Base-by-base conservation (phyloP, 1,140 invertebrate genomes). In the Arctopsyche grandis region DNA sequence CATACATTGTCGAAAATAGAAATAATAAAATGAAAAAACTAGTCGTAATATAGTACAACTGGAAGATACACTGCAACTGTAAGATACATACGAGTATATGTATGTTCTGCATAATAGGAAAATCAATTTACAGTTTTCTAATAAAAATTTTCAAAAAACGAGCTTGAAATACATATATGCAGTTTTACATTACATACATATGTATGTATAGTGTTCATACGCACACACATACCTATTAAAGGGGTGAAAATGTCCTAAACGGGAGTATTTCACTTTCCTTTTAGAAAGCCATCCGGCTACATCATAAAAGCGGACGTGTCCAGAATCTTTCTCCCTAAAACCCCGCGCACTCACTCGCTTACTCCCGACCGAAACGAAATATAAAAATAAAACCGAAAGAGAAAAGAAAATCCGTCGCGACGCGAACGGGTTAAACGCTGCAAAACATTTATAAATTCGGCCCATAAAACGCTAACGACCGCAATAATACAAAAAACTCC, bases 191-290 rank as follows among this genome's bases (percentile, higher is more conserved):
- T n/a, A n/a, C n/a, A n/a, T n/a, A n/a, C n/a, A n/a, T n/a, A n/a
- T n/a, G 29, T 38, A 4, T 7, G 29, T 38, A 38, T 38, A 38
- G 29, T 38, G 29, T 38, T 38, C 29, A 26, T 14, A 66, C 63
- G 63, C n/a, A n/a, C n/a, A 16, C 21, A 26, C 63, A 66, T 66
- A 66, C 24, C 22, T 10, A 29, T 9, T 12, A 22, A 66, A 24
- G 24, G 63, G 63, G 63, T 66, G 63, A 66, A 66, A 66, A 66
- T 66, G 26, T 66, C 24, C 63, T 66, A 66, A 66, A 66, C 63
- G 48, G 63, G 63, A 24, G 63, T 66, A 66, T 66, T 66, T 66
- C 63, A 66, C 63, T 66, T 66, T 66, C 63, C 63, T 66, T 66
- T 66, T 66, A 66, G 63, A 66, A 66, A 66, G 63, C 63, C 22